Evolutionary conservation across 1,140 invertebrate genomes (phyloP).

Genomic region (Nephila pilipes): DNA sequence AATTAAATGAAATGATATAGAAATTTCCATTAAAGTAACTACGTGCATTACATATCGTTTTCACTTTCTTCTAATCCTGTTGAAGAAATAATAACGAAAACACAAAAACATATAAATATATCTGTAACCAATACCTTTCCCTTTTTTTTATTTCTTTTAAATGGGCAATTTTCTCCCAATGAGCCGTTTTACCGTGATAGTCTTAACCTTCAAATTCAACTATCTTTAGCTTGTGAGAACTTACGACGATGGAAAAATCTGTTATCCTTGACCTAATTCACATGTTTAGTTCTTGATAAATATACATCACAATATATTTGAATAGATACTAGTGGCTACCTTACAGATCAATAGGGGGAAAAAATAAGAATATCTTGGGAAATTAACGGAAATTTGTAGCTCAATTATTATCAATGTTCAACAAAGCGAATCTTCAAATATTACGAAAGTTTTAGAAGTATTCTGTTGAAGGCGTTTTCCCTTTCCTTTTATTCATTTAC

Average conservation of each 20-base stretch:
- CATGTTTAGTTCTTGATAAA: background rate
- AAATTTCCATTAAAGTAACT: background rate
- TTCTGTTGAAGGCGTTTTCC: background rate
- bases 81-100: too few species aligned
- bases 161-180: background rate
- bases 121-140: background rate
- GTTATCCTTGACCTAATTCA: conserved; percentile 15
- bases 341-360: background rate
- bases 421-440: background rate
- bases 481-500: background rate
- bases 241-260: background rate
- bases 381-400: background rate
- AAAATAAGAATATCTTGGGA: background rate
- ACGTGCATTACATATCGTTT: background rate
- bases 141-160: background rate
- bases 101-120: too few species aligned
- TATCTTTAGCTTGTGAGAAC: background rate
- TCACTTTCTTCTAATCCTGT: background rate
- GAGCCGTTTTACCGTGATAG: background rate
- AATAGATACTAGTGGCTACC: background rate
- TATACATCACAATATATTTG: background rate
- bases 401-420: background rate
- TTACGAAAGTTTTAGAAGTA: background rate
- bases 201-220: background rate
- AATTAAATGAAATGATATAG: background rate